Base-by-base conservation (phyloP, 2,797 vertebrate genomes). In the Coendou prehensilis region DNA sequence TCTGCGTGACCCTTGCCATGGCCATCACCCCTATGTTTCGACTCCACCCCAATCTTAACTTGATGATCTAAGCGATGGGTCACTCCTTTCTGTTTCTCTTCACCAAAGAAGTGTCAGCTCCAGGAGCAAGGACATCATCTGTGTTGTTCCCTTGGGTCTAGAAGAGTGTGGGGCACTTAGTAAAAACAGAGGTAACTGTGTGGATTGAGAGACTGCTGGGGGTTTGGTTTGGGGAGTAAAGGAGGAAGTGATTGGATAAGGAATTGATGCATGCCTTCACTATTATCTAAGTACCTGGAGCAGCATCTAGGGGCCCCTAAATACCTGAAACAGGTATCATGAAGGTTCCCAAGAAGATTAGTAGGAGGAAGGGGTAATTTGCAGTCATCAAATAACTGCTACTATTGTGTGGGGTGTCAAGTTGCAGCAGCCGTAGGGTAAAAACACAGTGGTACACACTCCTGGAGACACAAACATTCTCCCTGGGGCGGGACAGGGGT, bases 391-490 rank as follows among this genome's bases (percentile, higher is more conserved):
- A 20, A 30, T 63, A 85, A 33, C 56, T 33, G 37, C 28, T 33
- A 17, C 33, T 10, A 6, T 30, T 0, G 14, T 28, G 63, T 20
- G 33, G 1, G 15, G 5, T 5, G 33, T 37, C 1, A 6, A 13
- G 4, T 2, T 26, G 9, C n/a, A 20, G 59, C 4, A 41, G 28
- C 33, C 9, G 2, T 17, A 45, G 23, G 11, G 37, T 23, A 1
- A 52, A 87, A 26, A 17, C 26, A 50, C 23, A 3, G 13, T 0
- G 9, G 7, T 7, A 0, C 2, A 8, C 1, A 1, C 28, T 23
- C 9, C 18, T 4, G 15, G 45, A 76, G 30, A 41, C 28, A 8
- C 4, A 2, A 9, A 5, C 37, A 17, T 41, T 61, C 64, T 57
- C 30, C 30, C 20, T 14, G 41, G 71, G 23, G 15, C 1, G 1